Base-by-base conservation (phyloP, 2,888 invertebrate genomes). In the Papilio protenor region DNA sequence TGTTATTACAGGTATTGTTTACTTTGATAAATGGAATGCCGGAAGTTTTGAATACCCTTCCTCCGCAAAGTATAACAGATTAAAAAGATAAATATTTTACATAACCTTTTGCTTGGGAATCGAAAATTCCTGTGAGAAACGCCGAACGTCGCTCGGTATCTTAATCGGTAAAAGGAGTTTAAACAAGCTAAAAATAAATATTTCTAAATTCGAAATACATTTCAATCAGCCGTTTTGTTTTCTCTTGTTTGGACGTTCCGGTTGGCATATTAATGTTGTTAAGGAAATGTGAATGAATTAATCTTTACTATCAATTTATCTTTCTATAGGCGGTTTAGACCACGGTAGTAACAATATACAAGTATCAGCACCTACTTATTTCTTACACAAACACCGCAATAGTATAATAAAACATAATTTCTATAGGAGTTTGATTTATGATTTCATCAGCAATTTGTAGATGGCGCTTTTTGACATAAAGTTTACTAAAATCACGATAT, bases 71-170 rank as follows among this genome's bases (percentile, higher is more conserved):
- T 75, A 75, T 78, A 64, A 64, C 55, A 75, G 78, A 71, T 75
- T 78, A 78, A 71, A 75, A 78, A 72, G 75, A 40, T 59, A 70
- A 77, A 70, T 78, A 75, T 75, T 77, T 71, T 61, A 23, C 74
- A 74, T 75, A 75, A 71, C 74, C 40, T 75, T 74, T 52, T 70
- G 64, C 64, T 55, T 71, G 64, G 61, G 72, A 75, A 78, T 78
- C 75, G 74, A 57, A 78, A 75, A 78, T 78, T 75, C 75, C 75
- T 61, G 64, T n/a, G 55, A 64, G 70, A 74, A 57, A 74, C 75
- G 71, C 49, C 47, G 14, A 55, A 52, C 61, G 40, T 40, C 33
- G 33, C 33, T 52, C 45, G 61, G 33, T 72, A 70, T 23, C 73
- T 18, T 23, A 40, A 72, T 52, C 57, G 59, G 59, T 71, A 59